Evolutionary conservation across 2,113 vertebrate genomes (phyloP).

Genomic region (Aramus guarauna): DNA sequence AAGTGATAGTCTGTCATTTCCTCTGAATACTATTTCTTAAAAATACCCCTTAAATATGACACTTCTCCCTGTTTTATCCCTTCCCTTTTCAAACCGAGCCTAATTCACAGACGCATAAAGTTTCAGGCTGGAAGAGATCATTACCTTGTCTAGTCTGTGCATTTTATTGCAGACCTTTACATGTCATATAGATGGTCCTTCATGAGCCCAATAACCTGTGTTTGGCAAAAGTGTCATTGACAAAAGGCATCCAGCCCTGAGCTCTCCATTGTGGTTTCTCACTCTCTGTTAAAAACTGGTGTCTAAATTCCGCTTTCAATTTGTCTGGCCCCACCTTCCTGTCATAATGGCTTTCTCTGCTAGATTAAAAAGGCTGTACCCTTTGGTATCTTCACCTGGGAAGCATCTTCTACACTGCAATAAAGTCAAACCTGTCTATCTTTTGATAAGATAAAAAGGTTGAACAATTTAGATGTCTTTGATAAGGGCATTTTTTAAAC

Average conservation of each 20-base stretch:
- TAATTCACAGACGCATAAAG: not conserved
- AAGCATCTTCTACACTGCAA: not conserved
- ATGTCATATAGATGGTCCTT: not conserved
- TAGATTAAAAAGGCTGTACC: not conserved
- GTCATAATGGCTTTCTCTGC: not conserved
- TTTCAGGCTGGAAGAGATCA: not conserved
- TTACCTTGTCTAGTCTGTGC: not conserved
- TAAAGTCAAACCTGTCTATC: not conserved
- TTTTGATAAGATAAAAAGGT: not conserved
- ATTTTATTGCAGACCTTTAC: not conserved
- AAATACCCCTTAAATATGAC: not conserved
- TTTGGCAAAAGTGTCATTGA: not conserved
- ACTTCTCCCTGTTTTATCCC: not conserved
- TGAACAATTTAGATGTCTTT: not conserved
- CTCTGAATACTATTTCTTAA: not conserved
- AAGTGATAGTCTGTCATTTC: not conserved
- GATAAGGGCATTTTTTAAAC: not conserved
- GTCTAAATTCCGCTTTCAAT: not conserved
- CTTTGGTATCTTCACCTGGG: not conserved
- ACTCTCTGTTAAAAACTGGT: not conserved
- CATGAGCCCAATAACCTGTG: not conserved
- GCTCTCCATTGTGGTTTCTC: not conserved
- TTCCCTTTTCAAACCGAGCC: not conserved
- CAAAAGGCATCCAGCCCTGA: not conserved
- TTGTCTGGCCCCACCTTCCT: not conserved